Evolutionary conservation across 2,888 invertebrate species (phyloP).

Genomic region (Germaria angustata): DNA sequence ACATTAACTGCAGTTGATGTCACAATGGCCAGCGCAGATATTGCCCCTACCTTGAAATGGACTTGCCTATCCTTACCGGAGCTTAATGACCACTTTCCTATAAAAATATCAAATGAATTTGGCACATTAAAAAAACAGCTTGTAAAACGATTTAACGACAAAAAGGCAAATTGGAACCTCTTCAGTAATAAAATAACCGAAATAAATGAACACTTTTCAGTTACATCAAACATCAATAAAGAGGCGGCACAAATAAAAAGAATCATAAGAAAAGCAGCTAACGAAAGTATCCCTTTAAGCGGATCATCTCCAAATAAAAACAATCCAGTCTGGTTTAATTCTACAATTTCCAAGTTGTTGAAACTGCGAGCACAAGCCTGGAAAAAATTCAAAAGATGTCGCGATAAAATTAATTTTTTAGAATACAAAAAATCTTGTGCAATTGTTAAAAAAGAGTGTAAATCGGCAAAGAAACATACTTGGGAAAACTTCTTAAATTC

Average conservation of each 20-base stretch:
- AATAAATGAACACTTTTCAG: not conserved
- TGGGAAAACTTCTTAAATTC: slow-evolving; percentile 32
- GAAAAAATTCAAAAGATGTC: slow-evolving; percentile 4
- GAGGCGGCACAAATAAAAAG: not conserved
- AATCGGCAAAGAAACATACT: slow-evolving; percentile 21
- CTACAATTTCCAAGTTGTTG: slow-evolving; percentile 1
- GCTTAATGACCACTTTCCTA: slow-evolving; percentile 22
- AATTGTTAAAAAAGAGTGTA: slow-evolving; percentile 20
- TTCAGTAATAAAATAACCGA: not conserved
- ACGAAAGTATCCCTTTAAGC: not conserved
- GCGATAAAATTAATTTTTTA: not conserved
- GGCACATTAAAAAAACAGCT: not conserved
- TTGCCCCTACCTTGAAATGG: not conserved
- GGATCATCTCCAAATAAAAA: not conserved
- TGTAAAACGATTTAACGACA: not conserved
- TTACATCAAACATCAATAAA: not conserved
- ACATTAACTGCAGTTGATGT: slow-evolving; percentile 31
- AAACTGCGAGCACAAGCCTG: not conserved
- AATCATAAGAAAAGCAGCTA: not conserved
- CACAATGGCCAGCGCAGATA: slow-evolving; percentile 5
- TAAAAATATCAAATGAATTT: not conserved
- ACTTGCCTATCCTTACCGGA: not conserved
- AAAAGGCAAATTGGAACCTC: not conserved
- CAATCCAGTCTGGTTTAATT: slow-evolving; percentile 23
- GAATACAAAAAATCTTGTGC: slow-evolving; percentile 3